Percentiles rank a stretch among this genome's conserved stretches.
Conservation (phyloP, 1,140 invertebrate species). For the Rhynchophorus ferrugineus region DNA sequence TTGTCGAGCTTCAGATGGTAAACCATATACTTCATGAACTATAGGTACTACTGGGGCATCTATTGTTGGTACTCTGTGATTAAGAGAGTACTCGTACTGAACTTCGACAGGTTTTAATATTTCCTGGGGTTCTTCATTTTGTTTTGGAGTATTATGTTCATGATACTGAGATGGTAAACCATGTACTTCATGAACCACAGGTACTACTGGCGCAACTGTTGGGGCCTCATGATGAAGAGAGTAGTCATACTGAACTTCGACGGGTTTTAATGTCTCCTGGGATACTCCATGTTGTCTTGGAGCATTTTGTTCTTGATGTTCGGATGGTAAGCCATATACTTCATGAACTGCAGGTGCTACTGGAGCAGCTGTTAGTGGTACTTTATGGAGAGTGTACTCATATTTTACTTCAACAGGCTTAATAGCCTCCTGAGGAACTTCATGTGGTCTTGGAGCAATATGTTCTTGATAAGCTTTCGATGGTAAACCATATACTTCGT, state of each 20-base stretch:
- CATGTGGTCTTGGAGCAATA: background rate
- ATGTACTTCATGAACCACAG: background rate
- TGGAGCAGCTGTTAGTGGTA: background rate
- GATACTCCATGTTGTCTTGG: background rate
- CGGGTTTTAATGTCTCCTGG: background rate
- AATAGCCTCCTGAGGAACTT: background rate
- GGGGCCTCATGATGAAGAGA: background rate
- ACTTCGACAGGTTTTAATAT: too few relatives aligned
- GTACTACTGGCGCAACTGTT: background rate
- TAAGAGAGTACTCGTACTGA: too few relatives aligned
- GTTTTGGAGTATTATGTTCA: background rate
- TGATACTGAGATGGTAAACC: background rate
- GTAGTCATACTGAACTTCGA: background rate
- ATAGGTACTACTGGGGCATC: background rate
- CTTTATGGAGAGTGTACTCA: background rate
- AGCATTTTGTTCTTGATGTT: too few relatives aligned
- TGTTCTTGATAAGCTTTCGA: background rate
- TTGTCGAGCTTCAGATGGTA: background rate
- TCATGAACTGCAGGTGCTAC: background rate
- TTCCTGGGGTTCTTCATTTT: too few relatives aligned
- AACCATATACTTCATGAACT: background rate
- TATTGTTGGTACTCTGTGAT: background rate
- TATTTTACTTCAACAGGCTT: background rate
- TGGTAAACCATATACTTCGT: background rate
- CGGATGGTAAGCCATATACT: background rate